A percentile compares a stretch with the other conserved stretches of the same genome.
Evolutionary conservation across 2,113 vertebrate species (phyloP).

Genomic region (Acinonyx jubatus): DNA sequence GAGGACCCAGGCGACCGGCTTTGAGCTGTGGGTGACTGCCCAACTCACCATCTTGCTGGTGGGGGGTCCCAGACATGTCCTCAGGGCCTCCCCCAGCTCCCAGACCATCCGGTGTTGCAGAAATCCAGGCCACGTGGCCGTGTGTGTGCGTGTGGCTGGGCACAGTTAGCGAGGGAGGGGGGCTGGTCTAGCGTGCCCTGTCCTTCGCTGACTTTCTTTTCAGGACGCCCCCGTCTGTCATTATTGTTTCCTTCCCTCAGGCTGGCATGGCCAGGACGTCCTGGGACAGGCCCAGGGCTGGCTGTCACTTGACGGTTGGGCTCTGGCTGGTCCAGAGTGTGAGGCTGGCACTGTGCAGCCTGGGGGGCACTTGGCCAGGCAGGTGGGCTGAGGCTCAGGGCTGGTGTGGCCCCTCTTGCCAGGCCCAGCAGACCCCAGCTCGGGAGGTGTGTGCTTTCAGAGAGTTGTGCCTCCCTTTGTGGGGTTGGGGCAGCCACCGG

Average conservation of each 20-base stretch:
- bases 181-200: too few relatives aligned
- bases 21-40: too few relatives aligned
- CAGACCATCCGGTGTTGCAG: accelerated
- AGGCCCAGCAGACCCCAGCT: background rate
- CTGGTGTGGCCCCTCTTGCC: background rate
- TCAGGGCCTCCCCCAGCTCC: background rate
- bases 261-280: background rate
- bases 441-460: too few relatives aligned
- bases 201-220: background rate
- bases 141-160: accelerated
- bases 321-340: background rate
- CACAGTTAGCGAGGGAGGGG: accelerated
- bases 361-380: accelerated
- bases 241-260: background rate
- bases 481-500: background rate
- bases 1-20: background rate
- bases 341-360: background rate
- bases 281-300: background rate
- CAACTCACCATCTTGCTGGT: background rate
- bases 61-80: background rate
- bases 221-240: accelerated
- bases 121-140: background rate
- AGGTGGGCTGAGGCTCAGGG: background rate
- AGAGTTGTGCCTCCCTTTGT: background rate
- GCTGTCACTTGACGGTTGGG: background rate